A percentile compares a stretch with the other conserved stretches of the same genome.
Evolutionary conservation across 23 tunicate genomes (phyloP).

Genomic region (Phallusia fumigata): DNA sequence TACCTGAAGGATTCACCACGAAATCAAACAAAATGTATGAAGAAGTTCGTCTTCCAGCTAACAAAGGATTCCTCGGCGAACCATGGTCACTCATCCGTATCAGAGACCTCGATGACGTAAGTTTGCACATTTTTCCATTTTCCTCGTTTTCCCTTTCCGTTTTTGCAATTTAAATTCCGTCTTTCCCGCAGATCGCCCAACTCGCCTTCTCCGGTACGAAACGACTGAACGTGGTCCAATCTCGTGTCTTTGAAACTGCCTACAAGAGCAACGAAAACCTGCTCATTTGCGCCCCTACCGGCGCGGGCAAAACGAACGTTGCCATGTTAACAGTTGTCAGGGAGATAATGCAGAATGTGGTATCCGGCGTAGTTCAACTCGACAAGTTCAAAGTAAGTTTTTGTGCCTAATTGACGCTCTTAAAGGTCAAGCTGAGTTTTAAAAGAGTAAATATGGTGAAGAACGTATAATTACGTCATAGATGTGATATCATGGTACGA

Average conservation of each 20-base stretch:
- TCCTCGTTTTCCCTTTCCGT: not conserved
- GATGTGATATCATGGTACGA: too few relatives aligned
- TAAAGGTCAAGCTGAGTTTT: too few relatives aligned
- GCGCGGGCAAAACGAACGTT: constrained; percentile 99
- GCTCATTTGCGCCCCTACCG: constrained; percentile 97
- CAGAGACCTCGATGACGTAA: constrained; percentile 74
- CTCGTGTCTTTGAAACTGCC: constrained; percentile 88
- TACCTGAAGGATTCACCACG: constrained; percentile 74
- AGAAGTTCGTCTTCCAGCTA: constrained; percentile 79
- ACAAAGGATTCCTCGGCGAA: constrained; percentile 21
- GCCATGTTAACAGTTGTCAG: constrained; percentile 94
- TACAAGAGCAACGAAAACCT: constrained; percentile 92
- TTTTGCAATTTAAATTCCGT: not conserved
- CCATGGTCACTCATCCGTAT: constrained; percentile 72
- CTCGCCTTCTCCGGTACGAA: constrained; percentile 85
- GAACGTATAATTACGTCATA: not conserved
- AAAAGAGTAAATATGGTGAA: too few relatives aligned
- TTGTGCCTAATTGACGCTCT: too few relatives aligned
- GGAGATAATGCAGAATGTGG: constrained; percentile 66
- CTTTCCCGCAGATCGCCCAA: constrained; percentile 58
- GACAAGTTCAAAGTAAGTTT: constrained; percentile 81
- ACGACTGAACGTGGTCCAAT: constrained; percentile 85
- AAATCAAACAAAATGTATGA: constrained; percentile 56
- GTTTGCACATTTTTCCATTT: not conserved
- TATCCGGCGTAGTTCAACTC: constrained; percentile 67